Evolutionary conservation across 2,797 vertebrate genomes (phyloP), one percentile per base, ranked within the genome.

Genomic region (Onychomys leucogaster): DNA sequence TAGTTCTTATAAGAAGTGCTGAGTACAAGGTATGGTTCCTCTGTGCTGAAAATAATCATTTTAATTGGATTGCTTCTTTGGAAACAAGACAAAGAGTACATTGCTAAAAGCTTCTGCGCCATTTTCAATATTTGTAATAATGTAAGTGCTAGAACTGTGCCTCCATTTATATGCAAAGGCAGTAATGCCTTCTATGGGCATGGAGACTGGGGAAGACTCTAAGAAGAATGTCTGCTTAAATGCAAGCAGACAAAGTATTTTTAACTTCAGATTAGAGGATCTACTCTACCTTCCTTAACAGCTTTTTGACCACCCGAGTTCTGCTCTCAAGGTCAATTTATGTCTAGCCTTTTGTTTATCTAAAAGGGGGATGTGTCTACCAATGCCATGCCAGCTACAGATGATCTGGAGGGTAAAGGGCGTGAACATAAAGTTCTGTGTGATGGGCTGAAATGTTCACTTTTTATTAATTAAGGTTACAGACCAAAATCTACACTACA

Each of bases 21-120:
- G 65, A 92, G 71, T 84, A 90, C 67, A 92, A 91, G 90, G 83
- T 73, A n/a, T 21, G 59, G 61, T 57, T 95, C 85, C 59, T 91
- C 90, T 89, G 12, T 82, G 78, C 95, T 96, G 91, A 97, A 96
- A 97, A 96, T 92, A 82, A 96, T 96, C 82, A 75, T 96, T 97
- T 96, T 97, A 97, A 98, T 96, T 97, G 96, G 80, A 97, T 97
- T 96, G 96, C 96, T 97, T 94, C 91, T 97, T 96, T 98, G 97
- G 97, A 97, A 97, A 94, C 71, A 96, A 97, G 97, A 97, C 97
- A 97, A 95, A 96, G 92, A 96, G 67, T 92, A 82, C 91, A 91
- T 96, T 96, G 96, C 96, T 97, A 96, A 98, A 97, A 98, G 97
- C 97, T 97, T 96, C 95, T 97, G 92, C 84, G 29, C 96, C 91